Evolutionary conservation across 37 sponge, comb jelly and placozoan genomes (phyloP).

Genomic region (Ephydatia muelleri): DNA sequence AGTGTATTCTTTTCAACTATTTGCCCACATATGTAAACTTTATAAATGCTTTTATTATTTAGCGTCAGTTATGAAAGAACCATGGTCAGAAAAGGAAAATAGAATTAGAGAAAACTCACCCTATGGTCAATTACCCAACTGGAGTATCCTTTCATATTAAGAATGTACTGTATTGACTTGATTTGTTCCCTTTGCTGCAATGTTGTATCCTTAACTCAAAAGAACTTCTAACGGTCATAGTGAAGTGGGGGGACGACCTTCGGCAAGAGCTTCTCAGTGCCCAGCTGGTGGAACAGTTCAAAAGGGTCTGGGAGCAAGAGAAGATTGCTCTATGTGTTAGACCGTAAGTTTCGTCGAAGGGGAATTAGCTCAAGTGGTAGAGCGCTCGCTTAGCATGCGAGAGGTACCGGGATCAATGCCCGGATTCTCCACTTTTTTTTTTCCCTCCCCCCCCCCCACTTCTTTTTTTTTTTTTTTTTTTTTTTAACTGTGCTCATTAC

Average conservation of each 20-base stretch:
- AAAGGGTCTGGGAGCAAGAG: conserved; percentile 87
- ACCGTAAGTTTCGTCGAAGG: conserved; percentile 62
- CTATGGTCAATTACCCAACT: conserved; percentile 90
- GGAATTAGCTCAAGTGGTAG: conserved; percentile 45
- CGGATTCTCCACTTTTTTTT: conserved; percentile 38
- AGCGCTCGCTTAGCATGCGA: conserved; percentile 51
- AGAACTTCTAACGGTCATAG: conserved; percentile 86
- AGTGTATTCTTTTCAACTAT: neutral
- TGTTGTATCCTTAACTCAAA: conserved; percentile 8
- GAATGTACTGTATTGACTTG: neutral
- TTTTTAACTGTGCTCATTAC: neutral
- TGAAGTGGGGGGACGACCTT: conserved; percentile 97
- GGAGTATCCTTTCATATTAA: conserved; percentile 76
- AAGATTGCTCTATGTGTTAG: conserved; percentile 77
- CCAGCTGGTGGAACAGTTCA: conserved; percentile 91
- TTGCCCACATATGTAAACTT: neutral
- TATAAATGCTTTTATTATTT: neutral
- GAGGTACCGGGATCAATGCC: conserved; percentile 49
- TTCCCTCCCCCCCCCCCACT: neutral
- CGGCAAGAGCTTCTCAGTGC: conserved; percentile 88
- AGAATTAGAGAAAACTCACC: conserved; percentile 84
- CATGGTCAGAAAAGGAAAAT: conserved; percentile 82
- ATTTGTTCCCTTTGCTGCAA: neutral
- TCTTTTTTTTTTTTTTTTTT: neutral
- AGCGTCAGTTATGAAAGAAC: conserved; percentile 91